Conservation (phyloP, 1,140 invertebrate genomes). For the Zophobas atratus region DNA sequence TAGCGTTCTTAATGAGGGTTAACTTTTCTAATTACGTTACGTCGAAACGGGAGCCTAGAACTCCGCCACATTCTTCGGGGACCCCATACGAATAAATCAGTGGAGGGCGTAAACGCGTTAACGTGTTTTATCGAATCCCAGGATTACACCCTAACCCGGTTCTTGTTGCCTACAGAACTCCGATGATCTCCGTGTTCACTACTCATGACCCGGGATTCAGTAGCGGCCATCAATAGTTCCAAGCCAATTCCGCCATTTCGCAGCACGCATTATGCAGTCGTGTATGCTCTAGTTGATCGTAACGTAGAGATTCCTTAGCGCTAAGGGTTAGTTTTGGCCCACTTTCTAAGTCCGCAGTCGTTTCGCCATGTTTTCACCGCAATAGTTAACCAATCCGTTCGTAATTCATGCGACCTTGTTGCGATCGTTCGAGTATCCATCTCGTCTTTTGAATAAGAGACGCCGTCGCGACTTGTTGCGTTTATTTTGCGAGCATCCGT, state of each 20-base stretch:
- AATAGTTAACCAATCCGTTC: too few relatives aligned
- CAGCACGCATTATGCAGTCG: too few relatives aligned
- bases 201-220: too few relatives aligned
- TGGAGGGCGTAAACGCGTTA: background rate
- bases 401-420: constrained; percentile 23
- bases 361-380: constrained; percentile 6
- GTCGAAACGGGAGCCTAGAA: too few relatives aligned
- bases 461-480: constrained; percentile 41
- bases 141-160: background rate
- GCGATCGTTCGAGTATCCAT: background rate
- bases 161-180: too few relatives aligned
- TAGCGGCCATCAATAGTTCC: background rate
- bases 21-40: too few relatives aligned
- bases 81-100: background rate
- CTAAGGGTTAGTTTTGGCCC: constrained; percentile 4
- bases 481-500: constrained; percentile 1
- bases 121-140: background rate
- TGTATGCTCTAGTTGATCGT: constrained; percentile 35
- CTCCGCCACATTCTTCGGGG: too few relatives aligned
- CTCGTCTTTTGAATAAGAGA: constrained; percentile 8
- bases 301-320: constrained; percentile 24
- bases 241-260: too few relatives aligned
- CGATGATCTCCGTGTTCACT: too few relatives aligned
- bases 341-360: constrained; percentile 24
- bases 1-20: too few relatives aligned